A percentile compares a stretch with the other conserved stretches of the same genome.
phyloP scores from a whole-genome alignment of 2,888 invertebrate genomes.

The Gymnoscelis rufifasciata region DNA sequence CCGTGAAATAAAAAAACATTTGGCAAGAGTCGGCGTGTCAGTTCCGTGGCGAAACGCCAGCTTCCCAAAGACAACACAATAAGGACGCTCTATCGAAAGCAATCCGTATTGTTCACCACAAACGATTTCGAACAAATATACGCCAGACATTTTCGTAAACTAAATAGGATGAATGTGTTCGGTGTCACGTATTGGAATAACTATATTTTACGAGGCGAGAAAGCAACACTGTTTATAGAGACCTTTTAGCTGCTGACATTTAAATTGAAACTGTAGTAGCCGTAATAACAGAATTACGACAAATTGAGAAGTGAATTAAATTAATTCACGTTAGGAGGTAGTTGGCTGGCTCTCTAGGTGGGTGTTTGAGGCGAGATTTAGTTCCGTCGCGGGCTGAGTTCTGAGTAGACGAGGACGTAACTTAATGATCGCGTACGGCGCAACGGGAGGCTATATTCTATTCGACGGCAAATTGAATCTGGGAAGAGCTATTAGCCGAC shows the following conservation, averaged over 20 bases:
- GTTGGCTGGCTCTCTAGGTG: constrained; percentile 38
- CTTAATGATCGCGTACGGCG: constrained; percentile 70
- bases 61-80: constrained; percentile 65
- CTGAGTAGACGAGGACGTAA: constrained; percentile 53
- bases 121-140: constrained; percentile 43
- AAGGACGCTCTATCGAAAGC: constrained; percentile 65
- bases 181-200: background rate
- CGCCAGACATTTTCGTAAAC: constrained; percentile 9
- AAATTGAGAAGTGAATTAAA: constrained; percentile 35
- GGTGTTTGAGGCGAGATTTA: constrained; percentile 55
- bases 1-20: constrained; percentile 56
- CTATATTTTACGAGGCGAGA: constrained; percentile 4
- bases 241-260: constrained; percentile 11
- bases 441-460: constrained; percentile 67
- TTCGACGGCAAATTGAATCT: constrained; percentile 74
- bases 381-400: constrained; percentile 38
- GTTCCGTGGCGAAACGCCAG: constrained; percentile 62
- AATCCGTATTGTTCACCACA: constrained; percentile 58
- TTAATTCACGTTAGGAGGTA: constrained; percentile 41
- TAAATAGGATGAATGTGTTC: constrained; percentile 14
- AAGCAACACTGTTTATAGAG: constrained; percentile 1
- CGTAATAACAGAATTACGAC: constrained; percentile 34
- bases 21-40: constrained; percentile 46
- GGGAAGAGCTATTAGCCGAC: constrained; percentile 73
- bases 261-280: constrained; percentile 27